Evolutionary conservation across 2,888 invertebrate genomes (phyloP), one percentile per base, ranked within the genome.

Genomic region (Torymus aiolomorphi): DNA sequence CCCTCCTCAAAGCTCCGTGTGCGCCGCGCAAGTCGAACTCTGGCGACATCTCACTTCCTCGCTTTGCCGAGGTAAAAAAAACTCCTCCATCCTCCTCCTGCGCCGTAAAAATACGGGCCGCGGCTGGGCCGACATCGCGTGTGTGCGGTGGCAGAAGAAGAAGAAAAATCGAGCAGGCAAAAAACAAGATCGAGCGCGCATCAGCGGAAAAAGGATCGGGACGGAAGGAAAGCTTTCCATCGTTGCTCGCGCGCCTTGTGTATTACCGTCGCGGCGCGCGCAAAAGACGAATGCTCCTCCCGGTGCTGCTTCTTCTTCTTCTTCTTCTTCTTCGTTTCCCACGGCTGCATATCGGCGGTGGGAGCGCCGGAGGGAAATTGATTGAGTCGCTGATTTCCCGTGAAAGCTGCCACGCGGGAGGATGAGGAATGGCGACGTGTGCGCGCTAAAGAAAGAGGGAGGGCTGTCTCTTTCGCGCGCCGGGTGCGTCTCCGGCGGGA

Each of bases 301-400:
- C 57, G 52, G 57, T 24, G 42, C 42, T 16, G 16, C 4, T n/a
- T 56, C 56, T 56, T 0, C 56, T 12, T 13, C 24, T 42, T 56
- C 16, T 31, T 8, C 8, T 56, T 31, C 56, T 56, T 69, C 8
- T 14, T 42, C 51, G 18, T 18, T 31, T 14, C 0, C 12, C 20
- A n/a, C 20, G 16, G 61, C 11, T n/a, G 62, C 52, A 31, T 31
- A 54, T 20, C 18, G 62, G n/a, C 4, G 10, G 14, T 12, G 31
- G 20, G 18, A 16, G 57, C 56, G 20, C 20, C n/a, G 67, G 3
- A 24, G 61, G 31, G 24, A 73, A 78, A 69, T 78, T 78, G 73
- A 78, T 78, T 73, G 67, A 73, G 62, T 73, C 69, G 57, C 67
- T 74, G 78, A 73, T 78, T 78, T 69, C 31, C 67, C 62, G 69